Percentiles rank a stretch among this genome's conserved stretches.
Conservation (phyloP, 30 jellyfish, hydroid and myxozoan species). For the Turritopsis dohrnii region DNA sequence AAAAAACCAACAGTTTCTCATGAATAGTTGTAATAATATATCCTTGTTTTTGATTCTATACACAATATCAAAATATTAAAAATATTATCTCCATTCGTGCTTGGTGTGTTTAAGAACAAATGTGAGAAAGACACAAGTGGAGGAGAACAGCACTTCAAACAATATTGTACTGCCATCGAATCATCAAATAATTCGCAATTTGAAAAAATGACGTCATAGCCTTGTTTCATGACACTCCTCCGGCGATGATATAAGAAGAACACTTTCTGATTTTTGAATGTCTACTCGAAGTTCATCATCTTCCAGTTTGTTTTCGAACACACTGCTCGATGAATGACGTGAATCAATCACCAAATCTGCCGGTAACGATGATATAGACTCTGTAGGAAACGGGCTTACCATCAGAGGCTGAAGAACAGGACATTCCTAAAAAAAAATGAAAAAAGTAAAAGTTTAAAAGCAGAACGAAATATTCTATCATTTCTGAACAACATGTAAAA, state of each 20-base stretch:
- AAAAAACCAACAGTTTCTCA: neutral
- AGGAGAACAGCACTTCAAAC: neutral
- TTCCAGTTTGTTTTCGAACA: constrained; percentile 14
- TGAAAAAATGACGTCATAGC: neutral
- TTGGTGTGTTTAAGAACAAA: no score
- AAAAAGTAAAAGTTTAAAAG: constrained; percentile 9
- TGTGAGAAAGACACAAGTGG: neutral
- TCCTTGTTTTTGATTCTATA: neutral
- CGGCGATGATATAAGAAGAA: neutral
- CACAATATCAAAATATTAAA: neutral
- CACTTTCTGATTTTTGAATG: neutral
- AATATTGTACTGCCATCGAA: no score
- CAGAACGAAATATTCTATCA: neutral
- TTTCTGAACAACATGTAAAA: neutral
- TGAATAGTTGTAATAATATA: neutral
- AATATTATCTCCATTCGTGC: no score
- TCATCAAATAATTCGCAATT: no score
- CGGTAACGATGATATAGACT: constrained; percentile 34
- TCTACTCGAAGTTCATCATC: constrained; percentile 10
- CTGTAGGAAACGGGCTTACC: constrained; percentile 32
- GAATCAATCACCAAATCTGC: neutral
- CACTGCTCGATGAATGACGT: constrained; percentile 33
- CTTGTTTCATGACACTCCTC: neutral
- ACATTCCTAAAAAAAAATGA: constrained; percentile 27
- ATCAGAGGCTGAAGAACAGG: constrained; percentile 54